Conservation (phyloP, 2,113 vertebrate species). For the Craseonycteris thonglongyai region DNA sequence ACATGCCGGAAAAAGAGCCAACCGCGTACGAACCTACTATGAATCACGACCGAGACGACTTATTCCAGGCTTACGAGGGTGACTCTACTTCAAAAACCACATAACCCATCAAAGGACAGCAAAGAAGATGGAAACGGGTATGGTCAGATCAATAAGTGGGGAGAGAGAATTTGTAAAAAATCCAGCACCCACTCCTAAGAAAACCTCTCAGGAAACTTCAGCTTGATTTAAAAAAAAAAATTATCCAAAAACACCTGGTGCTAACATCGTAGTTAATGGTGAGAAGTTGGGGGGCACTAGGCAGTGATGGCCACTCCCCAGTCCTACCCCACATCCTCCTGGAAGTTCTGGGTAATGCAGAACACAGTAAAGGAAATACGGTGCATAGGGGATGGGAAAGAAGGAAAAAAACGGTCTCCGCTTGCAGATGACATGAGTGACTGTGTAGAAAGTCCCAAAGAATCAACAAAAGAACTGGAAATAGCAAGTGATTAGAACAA, state of each 20-base stretch:
- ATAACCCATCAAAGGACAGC: not conserved
- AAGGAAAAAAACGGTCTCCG: not conserved
- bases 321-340: not conserved
- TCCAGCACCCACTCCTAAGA: not conserved
- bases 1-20: not conserved
- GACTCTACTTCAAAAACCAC: not conserved
- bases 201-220: not conserved
- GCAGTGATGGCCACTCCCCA: not conserved
- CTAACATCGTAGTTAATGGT: not conserved
- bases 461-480: not conserved
- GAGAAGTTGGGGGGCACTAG: not conserved
- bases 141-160: not conserved
- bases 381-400: not conserved
- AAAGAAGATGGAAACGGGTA: not conserved
- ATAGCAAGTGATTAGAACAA: not conserved
- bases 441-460: not conserved
- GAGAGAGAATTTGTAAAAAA: not conserved
- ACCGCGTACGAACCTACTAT: not conserved
- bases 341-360: not conserved
- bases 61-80: not conserved
- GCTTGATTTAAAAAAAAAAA: not conserved
- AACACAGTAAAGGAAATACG: not conserved
- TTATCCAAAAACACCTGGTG: not conserved
- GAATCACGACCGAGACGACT: not conserved
- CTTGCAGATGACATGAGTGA: not conserved